Evolutionary conservation across 2,113 vertebrate species (phyloP).

Genomic region (Aegotheles bennettii): DNA sequence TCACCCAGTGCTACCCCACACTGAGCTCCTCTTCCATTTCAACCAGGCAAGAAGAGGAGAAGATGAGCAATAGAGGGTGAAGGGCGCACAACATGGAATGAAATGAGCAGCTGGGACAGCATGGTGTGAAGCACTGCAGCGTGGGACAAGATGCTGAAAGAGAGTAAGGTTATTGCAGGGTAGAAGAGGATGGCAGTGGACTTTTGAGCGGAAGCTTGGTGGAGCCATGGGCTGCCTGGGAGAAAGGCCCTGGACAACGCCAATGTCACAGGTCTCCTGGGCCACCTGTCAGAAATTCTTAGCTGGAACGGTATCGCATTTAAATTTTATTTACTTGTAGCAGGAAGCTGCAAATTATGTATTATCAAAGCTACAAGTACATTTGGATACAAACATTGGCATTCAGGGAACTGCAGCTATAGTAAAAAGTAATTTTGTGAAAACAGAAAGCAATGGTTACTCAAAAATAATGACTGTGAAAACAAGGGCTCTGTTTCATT

Average conservation of each 20-base stretch:
- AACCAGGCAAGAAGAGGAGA: not conserved
- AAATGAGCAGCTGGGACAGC: not conserved
- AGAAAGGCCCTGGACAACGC: not conserved
- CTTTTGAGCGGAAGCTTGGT: not conserved
- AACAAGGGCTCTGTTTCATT: not conserved
- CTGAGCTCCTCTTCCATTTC: not conserved
- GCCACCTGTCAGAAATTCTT: not conserved
- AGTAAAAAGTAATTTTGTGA: not conserved
- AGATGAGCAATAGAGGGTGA: not conserved
- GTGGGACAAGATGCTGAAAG: not conserved
- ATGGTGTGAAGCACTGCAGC: fast-evolving
- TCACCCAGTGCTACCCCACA: not conserved
- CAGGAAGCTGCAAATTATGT: not conserved
- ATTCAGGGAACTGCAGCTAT: not conserved
- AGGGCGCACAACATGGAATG: not conserved
- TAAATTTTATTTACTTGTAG: not conserved
- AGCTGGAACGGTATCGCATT: not conserved
- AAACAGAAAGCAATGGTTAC: not conserved
- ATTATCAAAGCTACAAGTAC: not conserved
- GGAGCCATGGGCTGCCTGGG: not conserved
- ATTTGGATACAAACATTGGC: not conserved
- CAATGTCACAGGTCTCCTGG: not conserved
- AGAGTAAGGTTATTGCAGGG: not conserved
- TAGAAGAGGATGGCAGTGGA: not conserved
- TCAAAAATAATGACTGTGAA: not conserved